Conservation (phyloP, 2,797 vertebrate species). For the Mormyrops boulengeri region DNA sequence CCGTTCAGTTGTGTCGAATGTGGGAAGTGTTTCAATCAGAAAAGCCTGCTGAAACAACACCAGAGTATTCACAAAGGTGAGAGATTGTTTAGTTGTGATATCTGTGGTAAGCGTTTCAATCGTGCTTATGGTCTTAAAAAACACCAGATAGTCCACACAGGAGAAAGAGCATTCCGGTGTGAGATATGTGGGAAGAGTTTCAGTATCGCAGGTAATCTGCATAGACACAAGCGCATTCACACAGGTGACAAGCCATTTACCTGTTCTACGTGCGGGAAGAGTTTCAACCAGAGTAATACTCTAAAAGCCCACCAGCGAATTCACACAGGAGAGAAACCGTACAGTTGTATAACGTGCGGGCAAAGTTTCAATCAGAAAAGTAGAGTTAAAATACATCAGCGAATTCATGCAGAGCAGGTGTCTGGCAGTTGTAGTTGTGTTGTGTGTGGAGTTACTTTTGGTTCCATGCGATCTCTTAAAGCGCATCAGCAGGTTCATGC, state of each 20-base stretch:
- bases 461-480: constrained; percentile 57
- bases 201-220: constrained; percentile 63
- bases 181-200: constrained; percentile 67
- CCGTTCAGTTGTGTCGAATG: constrained; percentile 51
- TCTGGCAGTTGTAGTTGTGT: constrained; percentile 56
- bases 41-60: constrained; percentile 54
- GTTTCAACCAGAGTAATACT: constrained; percentile 68
- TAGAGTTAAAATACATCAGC: constrained; percentile 60
- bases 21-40: constrained; percentile 53
- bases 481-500: constrained; percentile 59
- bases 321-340: constrained; percentile 69
- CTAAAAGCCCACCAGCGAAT: constrained; percentile 66
- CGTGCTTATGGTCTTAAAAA: constrained; percentile 60
- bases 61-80: constrained; percentile 60
- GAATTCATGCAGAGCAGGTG: constrained; percentile 41
- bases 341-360: constrained; percentile 61
- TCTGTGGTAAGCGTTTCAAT: constrained; percentile 65
- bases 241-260: constrained; percentile 72
- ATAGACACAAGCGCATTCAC: constrained; percentile 71
- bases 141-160: constrained; percentile 65
- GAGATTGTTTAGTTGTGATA: constrained; percentile 58
- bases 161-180: constrained; percentile 60
- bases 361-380: constrained; percentile 65
- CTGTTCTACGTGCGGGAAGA: constrained; percentile 64
- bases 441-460: constrained; percentile 62